Evolutionary conservation across 1,140 invertebrate species (phyloP).

Genomic region (Aphelenchoides avenae): DNA sequence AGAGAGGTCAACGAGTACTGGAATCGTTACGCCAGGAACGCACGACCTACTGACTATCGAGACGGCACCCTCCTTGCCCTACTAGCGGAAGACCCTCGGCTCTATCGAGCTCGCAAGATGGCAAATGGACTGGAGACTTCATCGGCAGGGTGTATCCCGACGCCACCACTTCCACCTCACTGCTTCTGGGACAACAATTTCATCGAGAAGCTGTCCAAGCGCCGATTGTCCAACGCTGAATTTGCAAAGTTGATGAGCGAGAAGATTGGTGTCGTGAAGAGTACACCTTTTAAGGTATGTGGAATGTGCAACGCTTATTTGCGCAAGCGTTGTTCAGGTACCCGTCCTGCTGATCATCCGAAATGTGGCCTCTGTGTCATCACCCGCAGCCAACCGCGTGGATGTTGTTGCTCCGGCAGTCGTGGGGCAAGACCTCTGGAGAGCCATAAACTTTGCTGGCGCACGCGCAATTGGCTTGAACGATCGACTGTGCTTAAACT

Average conservation of each 20-base stretch:
- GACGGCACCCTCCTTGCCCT: constrained; percentile 17
- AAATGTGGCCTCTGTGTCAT: not conserved
- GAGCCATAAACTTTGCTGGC: constrained; percentile 19
- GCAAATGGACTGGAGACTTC: constrained; percentile 1
- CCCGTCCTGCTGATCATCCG: constrained; percentile 18
- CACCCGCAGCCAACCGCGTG: constrained; percentile 8
- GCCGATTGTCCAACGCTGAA: constrained; percentile 11
- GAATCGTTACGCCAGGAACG: not conserved
- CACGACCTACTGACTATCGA: constrained; percentile 12
- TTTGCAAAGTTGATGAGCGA: constrained; percentile 5
- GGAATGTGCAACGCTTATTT: not conserved
- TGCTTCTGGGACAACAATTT: constrained; percentile 20
- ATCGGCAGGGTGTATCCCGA: constrained; percentile 10
- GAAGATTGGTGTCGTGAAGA: constrained; percentile 2
- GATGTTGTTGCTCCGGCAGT: constrained; percentile 15
- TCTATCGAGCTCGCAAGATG: constrained; percentile 11
- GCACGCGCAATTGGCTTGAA: constrained; percentile 11
- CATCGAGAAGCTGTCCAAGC: constrained; percentile 12
- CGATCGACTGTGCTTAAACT: constrained; percentile 14
- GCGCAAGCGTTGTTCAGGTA: constrained; percentile 9
- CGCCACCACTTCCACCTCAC: not conserved
- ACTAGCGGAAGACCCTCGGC: constrained; percentile 28
- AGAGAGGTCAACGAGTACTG: constrained; percentile 18
- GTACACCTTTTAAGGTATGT: constrained; percentile 25
- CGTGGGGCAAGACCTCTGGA: constrained; percentile 21